Conservation (phyloP, 2,113 vertebrate genomes). For the Amphiprion ocellaris region DNA sequence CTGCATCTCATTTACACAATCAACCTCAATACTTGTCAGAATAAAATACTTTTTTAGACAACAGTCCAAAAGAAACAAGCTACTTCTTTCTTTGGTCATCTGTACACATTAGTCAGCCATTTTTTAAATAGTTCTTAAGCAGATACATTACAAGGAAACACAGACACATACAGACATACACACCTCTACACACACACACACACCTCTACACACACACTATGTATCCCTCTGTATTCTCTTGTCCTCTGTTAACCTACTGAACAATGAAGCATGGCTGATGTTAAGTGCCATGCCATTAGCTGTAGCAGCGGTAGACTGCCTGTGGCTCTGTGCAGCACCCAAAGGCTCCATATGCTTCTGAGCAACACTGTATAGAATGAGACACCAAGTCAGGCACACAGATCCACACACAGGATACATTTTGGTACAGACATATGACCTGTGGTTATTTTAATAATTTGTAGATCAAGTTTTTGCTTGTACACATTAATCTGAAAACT, state of each 20-base stretch:
- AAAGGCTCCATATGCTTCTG: constrained; percentile 51
- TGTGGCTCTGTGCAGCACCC: constrained; percentile 30
- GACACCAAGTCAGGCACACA: not conserved
- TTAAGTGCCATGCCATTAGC: constrained; percentile 54
- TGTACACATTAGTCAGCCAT: too few relatives aligned
- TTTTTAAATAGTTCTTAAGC: too few relatives aligned
- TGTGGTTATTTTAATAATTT: too few relatives aligned
- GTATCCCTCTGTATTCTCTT: not conserved
- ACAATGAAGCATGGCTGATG: constrained; percentile 51
- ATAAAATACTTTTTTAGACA: not conserved
- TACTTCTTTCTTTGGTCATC: too few relatives aligned
- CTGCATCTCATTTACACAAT: constrained; percentile 51
- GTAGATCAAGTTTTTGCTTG: too few relatives aligned
- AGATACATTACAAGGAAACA: not conserved
- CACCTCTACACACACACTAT: not conserved
- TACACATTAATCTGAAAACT: too few relatives aligned
- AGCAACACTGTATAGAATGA: not conserved
- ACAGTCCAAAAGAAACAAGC: not conserved
- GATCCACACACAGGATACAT: not conserved
- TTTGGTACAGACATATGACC: not conserved
- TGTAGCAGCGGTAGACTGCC: constrained; percentile 19
- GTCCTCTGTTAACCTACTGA: constrained; percentile 26
- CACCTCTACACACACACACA: too few relatives aligned
- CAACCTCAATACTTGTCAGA: constrained; percentile 17
- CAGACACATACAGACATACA: not conserved